Percentiles rank a stretch among this genome's conserved stretches.
Conservation (phyloP, 2,113 vertebrate genomes). For the Seriola rivoliana region DNA sequence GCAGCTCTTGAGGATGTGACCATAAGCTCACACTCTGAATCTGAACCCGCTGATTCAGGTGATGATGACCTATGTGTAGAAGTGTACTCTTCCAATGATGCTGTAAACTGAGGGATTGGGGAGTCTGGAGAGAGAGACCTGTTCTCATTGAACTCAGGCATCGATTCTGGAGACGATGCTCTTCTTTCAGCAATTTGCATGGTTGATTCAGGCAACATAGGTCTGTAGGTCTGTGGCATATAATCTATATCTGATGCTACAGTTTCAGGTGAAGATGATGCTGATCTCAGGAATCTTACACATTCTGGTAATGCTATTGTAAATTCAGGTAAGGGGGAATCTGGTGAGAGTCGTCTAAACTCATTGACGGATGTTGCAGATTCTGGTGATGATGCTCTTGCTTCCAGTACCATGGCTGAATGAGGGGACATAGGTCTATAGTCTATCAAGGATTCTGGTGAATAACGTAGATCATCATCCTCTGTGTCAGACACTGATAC, state of each 20-base stretch:
- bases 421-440: conserved; percentile 30
- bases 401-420: conserved; percentile 26
- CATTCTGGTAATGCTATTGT: conserved; percentile 36
- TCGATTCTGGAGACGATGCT: conserved; percentile 72
- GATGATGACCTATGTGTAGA: conserved; percentile 53
- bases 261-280: conserved; percentile 44
- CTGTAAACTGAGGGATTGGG: conserved; percentile 68
- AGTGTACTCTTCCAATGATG: conserved; percentile 4
- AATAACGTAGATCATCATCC: conserved; percentile 1
- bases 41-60: conserved; percentile 61
- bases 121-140: conserved; percentile 75
- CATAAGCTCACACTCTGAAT: conserved; percentile 60
- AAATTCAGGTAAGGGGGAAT: conserved; percentile 68
- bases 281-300: conserved; percentile 34
- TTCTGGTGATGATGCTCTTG: conserved; percentile 64
- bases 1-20: conserved; percentile 52
- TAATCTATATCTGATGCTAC: conserved; percentile 40
- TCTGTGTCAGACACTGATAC: conserved; percentile 17
- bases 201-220: conserved; percentile 35
- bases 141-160: conserved; percentile 57
- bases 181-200: conserved; percentile 46
- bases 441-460: conserved; percentile 46
- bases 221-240: conserved; percentile 35
- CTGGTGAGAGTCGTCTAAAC: conserved; percentile 67
- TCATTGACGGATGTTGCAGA: conserved; percentile 65